These are phyloP conservation scores for Drosophila funebris DNA, from an alignment of 1,140 invertebrate species.

Conservation along the genomic window DNA sequence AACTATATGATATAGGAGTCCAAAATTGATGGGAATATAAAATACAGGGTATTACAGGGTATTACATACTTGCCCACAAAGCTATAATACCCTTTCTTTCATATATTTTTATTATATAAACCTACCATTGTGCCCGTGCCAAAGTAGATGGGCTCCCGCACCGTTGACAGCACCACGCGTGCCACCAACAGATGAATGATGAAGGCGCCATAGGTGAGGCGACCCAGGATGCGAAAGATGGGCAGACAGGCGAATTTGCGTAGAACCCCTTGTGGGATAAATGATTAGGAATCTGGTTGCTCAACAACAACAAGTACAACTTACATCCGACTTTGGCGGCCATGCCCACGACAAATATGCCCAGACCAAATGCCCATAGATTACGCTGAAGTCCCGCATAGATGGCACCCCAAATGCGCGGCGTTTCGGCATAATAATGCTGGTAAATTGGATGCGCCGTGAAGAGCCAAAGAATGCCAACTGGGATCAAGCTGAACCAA, in stretches of 20 bases:
- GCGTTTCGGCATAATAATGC: slow-evolving; percentile 63
- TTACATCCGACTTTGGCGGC: slow-evolving; percentile 75
- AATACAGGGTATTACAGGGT: no score
- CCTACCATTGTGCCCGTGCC: slow-evolving; percentile 74
- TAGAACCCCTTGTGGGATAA: slow-evolving; percentile 58
- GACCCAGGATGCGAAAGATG: slow-evolving; percentile 76
- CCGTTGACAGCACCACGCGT: slow-evolving; percentile 62
- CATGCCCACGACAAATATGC: slow-evolving; percentile 69
- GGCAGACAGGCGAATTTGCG: slow-evolving; percentile 72
- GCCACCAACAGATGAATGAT: slow-evolving; percentile 72
- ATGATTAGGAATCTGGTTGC: not conserved
- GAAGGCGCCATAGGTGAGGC: slow-evolving; percentile 77
- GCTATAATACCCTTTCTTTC: no score
- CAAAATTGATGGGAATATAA: no score
- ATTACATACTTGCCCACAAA: no score
- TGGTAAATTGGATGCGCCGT: slow-evolving; percentile 76
- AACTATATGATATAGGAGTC: no score
- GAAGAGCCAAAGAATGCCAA: slow-evolving; percentile 67
- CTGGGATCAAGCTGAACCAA: slow-evolving; percentile 68
- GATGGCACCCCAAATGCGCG: slow-evolving; percentile 67
- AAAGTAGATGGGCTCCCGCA: slow-evolving; percentile 74
- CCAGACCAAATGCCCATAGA: slow-evolving; percentile 69
- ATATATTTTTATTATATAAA: no score
- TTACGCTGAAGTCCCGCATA: slow-evolving; percentile 75
- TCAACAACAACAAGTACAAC: slow-evolving; percentile 1